Evolutionary conservation across 2,888 invertebrate genomes (phyloP).

Genomic region (Bombyx huttoni): DNA sequence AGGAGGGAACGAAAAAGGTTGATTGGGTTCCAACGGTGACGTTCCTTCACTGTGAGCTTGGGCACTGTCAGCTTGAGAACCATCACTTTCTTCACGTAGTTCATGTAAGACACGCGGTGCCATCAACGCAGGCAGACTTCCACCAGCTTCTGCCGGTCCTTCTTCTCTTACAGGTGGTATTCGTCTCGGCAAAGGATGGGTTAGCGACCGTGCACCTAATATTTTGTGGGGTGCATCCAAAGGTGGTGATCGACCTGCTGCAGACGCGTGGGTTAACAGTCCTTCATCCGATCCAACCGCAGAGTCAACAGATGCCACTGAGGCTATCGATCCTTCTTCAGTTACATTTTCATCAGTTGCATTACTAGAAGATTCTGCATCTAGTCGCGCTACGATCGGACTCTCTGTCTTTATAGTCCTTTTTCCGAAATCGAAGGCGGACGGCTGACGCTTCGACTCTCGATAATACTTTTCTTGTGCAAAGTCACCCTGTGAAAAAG

Average conservation of each 20-base stretch:
- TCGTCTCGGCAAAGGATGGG: conserved; percentile 63
- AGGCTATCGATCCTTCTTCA: conserved; percentile 68
- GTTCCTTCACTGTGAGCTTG: conserved; percentile 67
- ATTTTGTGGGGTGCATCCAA: conserved; percentile 61
- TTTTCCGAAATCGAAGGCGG: conserved; percentile 57
- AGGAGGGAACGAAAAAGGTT: conserved; percentile 64
- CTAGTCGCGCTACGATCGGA: conserved; percentile 30
- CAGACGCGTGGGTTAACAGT: conserved; percentile 49
- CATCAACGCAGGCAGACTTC: conserved; percentile 50
- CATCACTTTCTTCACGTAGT: conserved; percentile 65
- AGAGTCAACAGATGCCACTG: conserved; percentile 65
- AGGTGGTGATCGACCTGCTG: conserved; percentile 55
- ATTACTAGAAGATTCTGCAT: conserved; percentile 37
- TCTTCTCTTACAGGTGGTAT: conserved; percentile 53
- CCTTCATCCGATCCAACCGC: conserved; percentile 75
- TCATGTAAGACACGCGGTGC: conserved; percentile 56
- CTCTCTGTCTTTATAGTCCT: conserved; percentile 29
- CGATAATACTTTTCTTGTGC: conserved; percentile 70
- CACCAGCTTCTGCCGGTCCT: conserved; percentile 40
- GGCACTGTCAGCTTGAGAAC: conserved; percentile 65
- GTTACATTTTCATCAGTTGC: conserved; percentile 48
- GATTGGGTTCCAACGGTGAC: conserved; percentile 63
- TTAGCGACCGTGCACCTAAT: conserved; percentile 61
- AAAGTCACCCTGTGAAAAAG: conserved; percentile 90
- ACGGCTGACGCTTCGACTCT: conserved; percentile 42